Conservation (phyloP, 2,113 vertebrate genomes). For the Triplophysa rosa region DNA sequence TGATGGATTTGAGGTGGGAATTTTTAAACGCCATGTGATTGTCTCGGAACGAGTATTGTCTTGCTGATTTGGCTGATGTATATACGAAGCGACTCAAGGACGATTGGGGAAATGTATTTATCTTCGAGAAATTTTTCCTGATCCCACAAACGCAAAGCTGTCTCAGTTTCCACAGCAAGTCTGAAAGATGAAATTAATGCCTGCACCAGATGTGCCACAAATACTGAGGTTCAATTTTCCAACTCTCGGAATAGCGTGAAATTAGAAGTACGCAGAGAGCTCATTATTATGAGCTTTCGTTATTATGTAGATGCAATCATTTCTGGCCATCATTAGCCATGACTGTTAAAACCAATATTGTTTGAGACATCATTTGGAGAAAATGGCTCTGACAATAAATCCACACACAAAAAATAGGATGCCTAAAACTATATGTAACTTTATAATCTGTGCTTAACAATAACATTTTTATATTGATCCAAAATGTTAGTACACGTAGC, state of each 20-base stretch:
- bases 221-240: slow-evolving; percentile 50
- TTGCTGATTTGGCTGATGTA: slow-evolving; percentile 36
- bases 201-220: slow-evolving; percentile 51
- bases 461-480: not conserved
- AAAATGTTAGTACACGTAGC: not conserved
- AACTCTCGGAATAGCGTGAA: slow-evolving; percentile 21
- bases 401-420: not conserved
- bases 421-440: not conserved
- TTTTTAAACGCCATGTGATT: slow-evolving; percentile 26
- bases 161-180: slow-evolving; percentile 52
- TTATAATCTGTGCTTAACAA: not conserved
- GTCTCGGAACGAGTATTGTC: slow-evolving; percentile 30
- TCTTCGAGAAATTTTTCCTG: slow-evolving; percentile 36
- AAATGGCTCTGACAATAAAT: not conserved
- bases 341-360: not conserved
- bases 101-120: slow-evolving; percentile 48
- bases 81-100: slow-evolving; percentile 31
- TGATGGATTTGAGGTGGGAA: slow-evolving; percentile 30
- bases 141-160: slow-evolving; percentile 45
- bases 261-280: slow-evolving; percentile 33
- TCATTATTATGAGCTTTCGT: not conserved
- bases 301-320: slow-evolving; percentile 47
- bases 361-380: not conserved
- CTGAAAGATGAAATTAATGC: slow-evolving; percentile 48
- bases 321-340: slow-evolving; percentile 37